phyloP scores from a whole-genome alignment of 2,888 invertebrate species.

The Erynnis tages region DNA sequence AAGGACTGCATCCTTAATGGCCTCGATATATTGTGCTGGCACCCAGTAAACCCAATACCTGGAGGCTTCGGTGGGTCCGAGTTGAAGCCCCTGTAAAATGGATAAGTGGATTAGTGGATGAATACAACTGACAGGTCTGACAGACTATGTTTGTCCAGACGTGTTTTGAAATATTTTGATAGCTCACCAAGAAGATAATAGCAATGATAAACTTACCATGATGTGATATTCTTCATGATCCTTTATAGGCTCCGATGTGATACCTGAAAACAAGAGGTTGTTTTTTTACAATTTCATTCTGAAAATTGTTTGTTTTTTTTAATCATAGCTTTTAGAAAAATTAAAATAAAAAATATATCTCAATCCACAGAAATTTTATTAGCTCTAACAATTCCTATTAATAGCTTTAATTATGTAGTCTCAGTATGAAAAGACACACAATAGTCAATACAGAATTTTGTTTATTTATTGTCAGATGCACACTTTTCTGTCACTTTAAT shows the following conservation, averaged over 20 bases:
- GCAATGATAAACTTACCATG: constrained; percentile 86
- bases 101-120: too few species aligned
- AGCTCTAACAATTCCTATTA: too few species aligned
- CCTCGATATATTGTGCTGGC: constrained; percentile 93
- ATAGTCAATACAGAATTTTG: too few species aligned
- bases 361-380: too few species aligned
- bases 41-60: constrained; percentile 98
- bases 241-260: constrained; percentile 90
- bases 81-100: constrained; percentile 87
- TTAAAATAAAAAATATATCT: not conserved
- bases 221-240: constrained; percentile 95
- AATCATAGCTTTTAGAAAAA: not conserved
- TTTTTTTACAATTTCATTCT: not conserved
- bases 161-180: too few species aligned
- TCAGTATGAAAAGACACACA: too few species aligned
- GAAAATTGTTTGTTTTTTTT: not conserved
- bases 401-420: too few species aligned
- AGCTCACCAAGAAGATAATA: too few species aligned
- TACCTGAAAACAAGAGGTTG: constrained; percentile 53
- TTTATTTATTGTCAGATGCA: too few species aligned
- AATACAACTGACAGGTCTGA: too few species aligned
- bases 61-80: constrained; percentile 95
- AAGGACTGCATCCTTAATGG: constrained; percentile 94
- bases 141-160: not conserved
- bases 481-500: too few species aligned